phyloP scores from a whole-genome alignment of 2,888 invertebrate genomes.

The Napeogenes sylphis region DNA sequence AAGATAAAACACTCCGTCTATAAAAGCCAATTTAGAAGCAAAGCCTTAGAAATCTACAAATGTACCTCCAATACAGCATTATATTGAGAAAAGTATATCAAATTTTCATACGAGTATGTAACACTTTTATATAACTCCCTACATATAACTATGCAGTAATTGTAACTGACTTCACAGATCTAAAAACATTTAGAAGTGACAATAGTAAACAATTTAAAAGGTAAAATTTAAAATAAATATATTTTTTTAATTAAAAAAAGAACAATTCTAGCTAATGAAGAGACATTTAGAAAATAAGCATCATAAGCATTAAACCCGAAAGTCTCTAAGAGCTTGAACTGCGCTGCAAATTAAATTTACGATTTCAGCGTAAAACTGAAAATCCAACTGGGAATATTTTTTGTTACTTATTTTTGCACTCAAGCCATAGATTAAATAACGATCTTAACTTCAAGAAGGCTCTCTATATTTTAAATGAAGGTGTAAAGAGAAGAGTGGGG shows the following conservation, averaged over 20 bases:
- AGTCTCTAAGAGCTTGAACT: not conserved
- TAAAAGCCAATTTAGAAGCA: slow-evolving; percentile 4
- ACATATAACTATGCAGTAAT: not conserved
- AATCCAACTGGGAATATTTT: not conserved
- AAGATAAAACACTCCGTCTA: slow-evolving; percentile 7
- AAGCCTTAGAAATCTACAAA: slow-evolving; percentile 4
- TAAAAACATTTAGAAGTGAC: too few relatives aligned
- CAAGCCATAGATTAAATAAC: not conserved
- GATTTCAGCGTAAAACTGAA: slow-evolving; percentile 4
- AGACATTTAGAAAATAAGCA: not conserved
- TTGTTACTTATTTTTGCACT: slow-evolving; percentile 1
- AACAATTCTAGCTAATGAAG: too few relatives aligned
- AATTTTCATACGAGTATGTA: not conserved
- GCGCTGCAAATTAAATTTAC: slow-evolving; percentile 2
- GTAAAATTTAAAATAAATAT: not conserved
- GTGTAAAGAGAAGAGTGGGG: not conserved
- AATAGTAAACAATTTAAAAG: too few relatives aligned
- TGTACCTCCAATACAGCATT: not conserved
- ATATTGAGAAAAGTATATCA: slow-evolving; percentile 1
- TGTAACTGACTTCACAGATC: too few relatives aligned
- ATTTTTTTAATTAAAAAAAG: not conserved
- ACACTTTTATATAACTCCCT: not conserved
- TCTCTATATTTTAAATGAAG: not conserved
- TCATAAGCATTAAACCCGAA: not conserved
- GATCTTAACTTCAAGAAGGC: not conserved